Percentiles rank a stretch among this genome's conserved stretches.
phyloP scores from a whole-genome alignment of 2,888 invertebrate genomes.

The Lasioglossum pauxillum region DNA sequence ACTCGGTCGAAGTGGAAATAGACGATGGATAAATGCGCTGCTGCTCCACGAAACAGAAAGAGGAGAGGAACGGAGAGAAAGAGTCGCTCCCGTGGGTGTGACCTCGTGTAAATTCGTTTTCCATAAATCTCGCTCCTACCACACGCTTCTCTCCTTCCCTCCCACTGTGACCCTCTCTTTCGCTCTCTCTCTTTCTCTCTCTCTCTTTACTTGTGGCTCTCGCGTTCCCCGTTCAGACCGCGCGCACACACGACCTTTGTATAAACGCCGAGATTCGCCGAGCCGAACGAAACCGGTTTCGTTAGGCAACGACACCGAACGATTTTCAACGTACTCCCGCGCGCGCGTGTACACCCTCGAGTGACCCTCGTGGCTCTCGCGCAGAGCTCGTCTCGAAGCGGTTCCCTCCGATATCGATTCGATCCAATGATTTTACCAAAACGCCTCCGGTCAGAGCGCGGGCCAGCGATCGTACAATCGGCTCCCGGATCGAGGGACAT shows the following conservation, averaged over 20 bases:
- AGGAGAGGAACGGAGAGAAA: constrained; percentile 49
- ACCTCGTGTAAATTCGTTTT: constrained; percentile 80
- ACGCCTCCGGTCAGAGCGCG: constrained; percentile 1
- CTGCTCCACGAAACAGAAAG: not conserved
- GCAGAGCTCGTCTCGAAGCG: not conserved
- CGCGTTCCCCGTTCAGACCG: constrained; percentile 36
- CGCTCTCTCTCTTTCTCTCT: constrained; percentile 47
- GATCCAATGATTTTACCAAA: constrained; percentile 40
- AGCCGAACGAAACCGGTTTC: constrained; percentile 82
- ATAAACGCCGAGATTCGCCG: constrained; percentile 77
- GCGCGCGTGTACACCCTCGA: constrained; percentile 45
- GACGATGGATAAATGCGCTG: constrained; percentile 51
- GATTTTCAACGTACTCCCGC: constrained; percentile 72
- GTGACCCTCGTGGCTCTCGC: constrained; percentile 64
- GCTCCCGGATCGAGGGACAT: constrained; percentile 28
- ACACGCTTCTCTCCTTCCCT: constrained; percentile 55
- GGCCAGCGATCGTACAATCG: constrained; percentile 26
- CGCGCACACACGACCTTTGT: constrained; percentile 79
- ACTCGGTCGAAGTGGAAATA: constrained; percentile 56
- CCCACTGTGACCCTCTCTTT: constrained; percentile 31
- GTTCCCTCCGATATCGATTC: constrained; percentile 48
- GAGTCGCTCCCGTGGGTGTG: constrained; percentile 74
- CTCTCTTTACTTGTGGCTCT: constrained; percentile 16
- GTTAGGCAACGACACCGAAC: constrained; percentile 73
- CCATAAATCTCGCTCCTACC: constrained; percentile 78